Percentiles rank a stretch among this genome's conserved stretches.
phyloP scores from a whole-genome alignment of 2,888 invertebrate genomes.

The Eurois occulta region DNA sequence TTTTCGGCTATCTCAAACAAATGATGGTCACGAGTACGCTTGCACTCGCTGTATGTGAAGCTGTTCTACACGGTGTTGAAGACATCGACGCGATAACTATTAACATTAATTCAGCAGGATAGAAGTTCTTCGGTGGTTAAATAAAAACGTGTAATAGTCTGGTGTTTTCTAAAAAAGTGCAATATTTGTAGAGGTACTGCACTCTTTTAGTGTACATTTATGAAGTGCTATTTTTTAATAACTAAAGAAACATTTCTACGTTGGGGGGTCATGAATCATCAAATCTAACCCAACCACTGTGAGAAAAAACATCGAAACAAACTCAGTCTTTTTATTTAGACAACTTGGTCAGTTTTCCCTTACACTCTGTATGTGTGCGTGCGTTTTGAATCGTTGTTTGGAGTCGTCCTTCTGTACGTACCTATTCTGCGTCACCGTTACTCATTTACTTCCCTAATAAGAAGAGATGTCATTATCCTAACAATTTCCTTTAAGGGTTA shows the following conservation, averaged over 20 bases:
- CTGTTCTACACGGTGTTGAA: not conserved
- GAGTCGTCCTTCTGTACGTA: not conserved
- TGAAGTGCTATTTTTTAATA: not conserved
- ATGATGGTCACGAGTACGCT: not conserved
- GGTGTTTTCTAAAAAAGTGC: no score
- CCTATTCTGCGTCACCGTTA: conserved; percentile 9
- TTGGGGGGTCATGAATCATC: not conserved
- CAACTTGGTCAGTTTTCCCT: not conserved
- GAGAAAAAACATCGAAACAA: not conserved
- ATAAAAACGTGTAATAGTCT: no score
- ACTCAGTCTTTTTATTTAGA: not conserved
- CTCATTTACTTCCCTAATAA: conserved; percentile 61
- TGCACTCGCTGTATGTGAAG: not conserved
- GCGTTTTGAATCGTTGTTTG: not conserved
- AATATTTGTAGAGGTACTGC: no score
- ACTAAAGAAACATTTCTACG: not conserved
- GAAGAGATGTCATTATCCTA: conserved; percentile 62
- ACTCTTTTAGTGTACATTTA: not conserved
- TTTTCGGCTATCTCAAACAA: not conserved
- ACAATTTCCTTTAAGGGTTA: conserved; percentile 59
- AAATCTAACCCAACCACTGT: no score
- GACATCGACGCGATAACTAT: not conserved
- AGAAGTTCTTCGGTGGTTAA: not conserved
- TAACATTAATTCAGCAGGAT: not conserved
- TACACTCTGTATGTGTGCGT: not conserved